phyloP scores from a whole-genome alignment of 35 echinoderm and acorn worm genomes.

The Apostichopus californicus region DNA sequence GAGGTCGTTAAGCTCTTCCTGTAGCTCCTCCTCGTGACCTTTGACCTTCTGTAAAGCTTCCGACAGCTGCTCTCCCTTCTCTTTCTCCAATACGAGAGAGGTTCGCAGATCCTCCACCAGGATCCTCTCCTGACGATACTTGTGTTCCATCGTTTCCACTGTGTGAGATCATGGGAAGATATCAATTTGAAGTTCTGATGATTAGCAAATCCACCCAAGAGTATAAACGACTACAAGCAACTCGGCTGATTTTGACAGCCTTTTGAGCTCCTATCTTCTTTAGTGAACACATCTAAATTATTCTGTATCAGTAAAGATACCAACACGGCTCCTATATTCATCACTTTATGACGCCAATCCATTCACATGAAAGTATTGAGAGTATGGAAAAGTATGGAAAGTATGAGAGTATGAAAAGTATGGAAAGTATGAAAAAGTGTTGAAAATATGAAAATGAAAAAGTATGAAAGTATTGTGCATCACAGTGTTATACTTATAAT shows the following conservation, averaged over 20 bases:
- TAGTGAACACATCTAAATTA: too few species aligned
- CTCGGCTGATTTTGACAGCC: too few species aligned
- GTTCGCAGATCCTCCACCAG: conserved; percentile 84
- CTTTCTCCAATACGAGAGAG: conserved; percentile 77
- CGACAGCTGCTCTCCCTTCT: conserved; percentile 74
- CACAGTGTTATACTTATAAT: too few species aligned
- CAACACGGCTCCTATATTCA: too few species aligned
- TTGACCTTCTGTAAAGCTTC: conserved; percentile 67
- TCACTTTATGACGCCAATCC: too few species aligned
- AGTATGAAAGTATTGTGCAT: too few species aligned
- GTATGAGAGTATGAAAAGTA: not conserved
- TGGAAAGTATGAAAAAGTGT: not conserved
- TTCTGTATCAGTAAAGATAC: too few species aligned
- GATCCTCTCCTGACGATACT: conserved; percentile 84
- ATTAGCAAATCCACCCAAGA: too few species aligned
- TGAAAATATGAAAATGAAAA: too few species aligned
- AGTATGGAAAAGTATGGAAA: not conserved
- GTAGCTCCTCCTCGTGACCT: conserved; percentile 55
- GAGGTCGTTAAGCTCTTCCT: conserved; percentile 79
- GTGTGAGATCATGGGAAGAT: not conserved
- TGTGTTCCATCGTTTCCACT: conserved; percentile 97
- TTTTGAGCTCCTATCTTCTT: too few species aligned
- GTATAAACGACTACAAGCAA: too few species aligned
- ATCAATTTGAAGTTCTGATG: too few species aligned
- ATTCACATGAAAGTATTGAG: not conserved